A percentile compares a stretch with the other conserved stretches of the same genome.
phyloP scores from a whole-genome alignment of 2,888 invertebrate species.

The Spodoptera exigua region DNA sequence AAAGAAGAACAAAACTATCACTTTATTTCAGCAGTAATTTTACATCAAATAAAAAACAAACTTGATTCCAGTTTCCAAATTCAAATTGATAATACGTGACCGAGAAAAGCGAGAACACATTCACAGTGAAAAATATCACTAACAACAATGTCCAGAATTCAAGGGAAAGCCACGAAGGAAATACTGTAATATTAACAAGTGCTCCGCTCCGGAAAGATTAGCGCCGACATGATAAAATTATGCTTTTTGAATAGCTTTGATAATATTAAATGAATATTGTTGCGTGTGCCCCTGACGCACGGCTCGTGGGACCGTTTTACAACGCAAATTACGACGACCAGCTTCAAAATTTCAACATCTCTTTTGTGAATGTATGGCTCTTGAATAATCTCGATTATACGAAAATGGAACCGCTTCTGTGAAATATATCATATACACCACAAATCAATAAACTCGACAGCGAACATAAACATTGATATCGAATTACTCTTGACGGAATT shows the following conservation, averaged over 20 bases:
- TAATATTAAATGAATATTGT: conserved; percentile 57
- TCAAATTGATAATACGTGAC: conserved; percentile 25
- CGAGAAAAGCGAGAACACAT: conserved; percentile 17
- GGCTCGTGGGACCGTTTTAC: conserved; percentile 10
- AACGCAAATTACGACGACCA: background rate
- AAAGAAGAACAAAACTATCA: background rate
- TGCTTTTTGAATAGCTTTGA: conserved; percentile 64
- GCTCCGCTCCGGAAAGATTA: conserved; percentile 50
- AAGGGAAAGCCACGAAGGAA: conserved; percentile 42
- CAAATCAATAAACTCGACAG: too few relatives aligned
- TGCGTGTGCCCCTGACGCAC: conserved; percentile 27
- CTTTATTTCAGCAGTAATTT: background rate
- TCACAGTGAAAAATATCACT: conserved; percentile 24
- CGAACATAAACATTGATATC: too few relatives aligned
- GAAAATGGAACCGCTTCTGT: conserved; percentile 5
- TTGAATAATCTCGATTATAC: background rate
- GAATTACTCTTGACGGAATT: too few relatives aligned
- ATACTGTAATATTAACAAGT: conserved; percentile 52
- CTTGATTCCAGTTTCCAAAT: conserved; percentile 8
- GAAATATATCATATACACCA: too few relatives aligned
- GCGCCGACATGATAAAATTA: conserved; percentile 53
- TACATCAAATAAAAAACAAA: background rate
- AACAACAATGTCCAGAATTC: conserved; percentile 19
- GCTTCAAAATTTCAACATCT: too few relatives aligned
- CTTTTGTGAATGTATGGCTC: too few relatives aligned